Evolutionary conservation across 1,140 invertebrate genomes (phyloP).

Genomic region (Zaprionus gabonicus): DNA sequence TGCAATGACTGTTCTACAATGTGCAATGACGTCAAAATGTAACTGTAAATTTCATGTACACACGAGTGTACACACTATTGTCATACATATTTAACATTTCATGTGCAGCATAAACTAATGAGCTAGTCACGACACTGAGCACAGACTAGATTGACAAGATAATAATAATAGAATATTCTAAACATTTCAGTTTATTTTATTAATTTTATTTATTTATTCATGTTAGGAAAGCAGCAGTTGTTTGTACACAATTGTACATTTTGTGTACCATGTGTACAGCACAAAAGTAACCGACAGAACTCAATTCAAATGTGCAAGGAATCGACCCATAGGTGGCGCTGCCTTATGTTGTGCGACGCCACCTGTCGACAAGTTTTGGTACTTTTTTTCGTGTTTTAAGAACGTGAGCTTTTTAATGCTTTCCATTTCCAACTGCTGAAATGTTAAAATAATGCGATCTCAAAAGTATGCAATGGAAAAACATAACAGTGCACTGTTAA

Average conservation of each 20-base stretch:
- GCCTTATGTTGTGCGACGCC: neutral
- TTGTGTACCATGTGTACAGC: neutral
- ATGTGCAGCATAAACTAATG: neutral
- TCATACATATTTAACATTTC: neutral
- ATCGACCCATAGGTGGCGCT: neutral
- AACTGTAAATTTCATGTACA: constrained; percentile 66
- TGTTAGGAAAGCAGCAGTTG: neutral
- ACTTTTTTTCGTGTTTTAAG: too few species aligned
- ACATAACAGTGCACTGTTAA: too few species aligned
- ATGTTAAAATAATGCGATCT: too few species aligned
- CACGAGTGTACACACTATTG: neutral
- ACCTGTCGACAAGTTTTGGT: too few species aligned
- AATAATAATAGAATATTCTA: too few species aligned
- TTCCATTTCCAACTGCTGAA: too few species aligned
- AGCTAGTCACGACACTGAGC: neutral
- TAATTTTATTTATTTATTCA: neutral
- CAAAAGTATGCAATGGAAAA: too few species aligned
- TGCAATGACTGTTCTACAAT: constrained; percentile 19
- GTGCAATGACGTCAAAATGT: constrained; percentile 74
- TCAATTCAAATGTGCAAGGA: neutral
- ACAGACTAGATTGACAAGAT: neutral
- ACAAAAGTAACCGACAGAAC: neutral
- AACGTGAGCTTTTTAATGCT: too few species aligned
- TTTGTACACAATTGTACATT: neutral
- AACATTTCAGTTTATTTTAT: neutral